A percentile compares a stretch with the other conserved stretches of the same genome.
phyloP scores from a whole-genome alignment of 2,113 vertebrate species.

The Dolichotis patagonum region DNA sequence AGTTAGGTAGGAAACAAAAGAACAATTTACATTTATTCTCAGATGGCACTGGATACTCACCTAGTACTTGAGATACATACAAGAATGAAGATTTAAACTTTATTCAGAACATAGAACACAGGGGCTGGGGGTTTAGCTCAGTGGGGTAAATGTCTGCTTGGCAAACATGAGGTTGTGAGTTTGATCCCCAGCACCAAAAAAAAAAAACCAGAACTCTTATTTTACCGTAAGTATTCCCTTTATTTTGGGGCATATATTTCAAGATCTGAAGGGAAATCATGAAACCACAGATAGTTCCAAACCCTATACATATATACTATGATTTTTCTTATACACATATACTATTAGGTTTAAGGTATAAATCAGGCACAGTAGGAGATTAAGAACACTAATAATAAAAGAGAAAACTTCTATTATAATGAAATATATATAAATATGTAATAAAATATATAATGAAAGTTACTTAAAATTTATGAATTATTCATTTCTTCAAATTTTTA shows the following conservation, averaged over 20 bases:
- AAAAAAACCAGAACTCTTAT: too few species aligned
- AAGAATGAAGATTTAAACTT: slow-evolving; percentile 16
- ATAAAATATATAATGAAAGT: background rate
- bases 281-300: background rate
- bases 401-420: background rate
- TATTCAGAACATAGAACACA: background rate
- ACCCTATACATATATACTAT: background rate
- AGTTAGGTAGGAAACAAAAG: slow-evolving; percentile 19
- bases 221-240: background rate
- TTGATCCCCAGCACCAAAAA: too few species aligned
- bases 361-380: background rate
- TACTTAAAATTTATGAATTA: slow-evolving; percentile 23
- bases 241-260: background rate
- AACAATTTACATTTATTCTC: background rate
- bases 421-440: too few species aligned
- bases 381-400: background rate
- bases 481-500: slow-evolving; percentile 10
- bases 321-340: background rate
- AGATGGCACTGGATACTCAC: background rate
- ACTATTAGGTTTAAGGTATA: background rate
- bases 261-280: background rate
- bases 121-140: too few species aligned
- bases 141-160: too few species aligned
- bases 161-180: too few species aligned
- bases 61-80: background rate